Percentiles rank a stretch among this genome's conserved stretches.
Evolutionary conservation across 2,888 invertebrate species (phyloP).

Genomic region (Elgonia sp.): DNA sequence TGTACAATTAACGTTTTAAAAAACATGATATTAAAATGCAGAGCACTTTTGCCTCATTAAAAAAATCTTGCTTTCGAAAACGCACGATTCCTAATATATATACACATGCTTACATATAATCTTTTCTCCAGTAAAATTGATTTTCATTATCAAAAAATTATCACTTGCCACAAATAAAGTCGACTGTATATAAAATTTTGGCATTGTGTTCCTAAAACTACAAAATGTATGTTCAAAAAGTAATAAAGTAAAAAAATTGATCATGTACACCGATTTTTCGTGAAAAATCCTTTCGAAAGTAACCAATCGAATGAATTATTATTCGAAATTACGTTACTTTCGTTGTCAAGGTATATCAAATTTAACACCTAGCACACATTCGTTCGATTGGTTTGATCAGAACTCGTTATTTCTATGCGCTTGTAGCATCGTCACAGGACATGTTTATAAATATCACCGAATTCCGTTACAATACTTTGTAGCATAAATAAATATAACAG

Average conservation of each 20-base stretch:
- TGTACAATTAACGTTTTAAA: conserved; percentile 63
- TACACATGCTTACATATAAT: conserved; percentile 36
- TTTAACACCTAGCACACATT: conserved; percentile 5
- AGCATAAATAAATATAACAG: conserved; percentile 53
- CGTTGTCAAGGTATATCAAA: background rate
- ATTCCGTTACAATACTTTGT: conserved; percentile 47
- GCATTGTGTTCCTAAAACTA: conserved; percentile 24
- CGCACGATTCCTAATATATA: conserved; percentile 35
- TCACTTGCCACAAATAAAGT: conserved; percentile 7
- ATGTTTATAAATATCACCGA: conserved; percentile 58
- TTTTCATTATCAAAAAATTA: background rate
- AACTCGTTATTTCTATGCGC: background rate
- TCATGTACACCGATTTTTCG: background rate
- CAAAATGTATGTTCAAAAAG: background rate
- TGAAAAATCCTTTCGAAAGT: background rate
- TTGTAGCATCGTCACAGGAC: background rate
- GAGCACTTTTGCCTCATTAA: conserved; percentile 6
- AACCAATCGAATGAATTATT: background rate
- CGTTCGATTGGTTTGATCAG: background rate
- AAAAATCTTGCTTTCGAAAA: background rate
- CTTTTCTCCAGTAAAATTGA: background rate
- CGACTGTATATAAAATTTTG: conserved; percentile 50
- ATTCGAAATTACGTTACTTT: background rate
- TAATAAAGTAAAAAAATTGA: background rate
- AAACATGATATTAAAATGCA: conserved; percentile 58